Evolutionary conservation across 2,888 invertebrate genomes (phyloP).

Genomic region (Sarcophaga subvicina): DNA sequence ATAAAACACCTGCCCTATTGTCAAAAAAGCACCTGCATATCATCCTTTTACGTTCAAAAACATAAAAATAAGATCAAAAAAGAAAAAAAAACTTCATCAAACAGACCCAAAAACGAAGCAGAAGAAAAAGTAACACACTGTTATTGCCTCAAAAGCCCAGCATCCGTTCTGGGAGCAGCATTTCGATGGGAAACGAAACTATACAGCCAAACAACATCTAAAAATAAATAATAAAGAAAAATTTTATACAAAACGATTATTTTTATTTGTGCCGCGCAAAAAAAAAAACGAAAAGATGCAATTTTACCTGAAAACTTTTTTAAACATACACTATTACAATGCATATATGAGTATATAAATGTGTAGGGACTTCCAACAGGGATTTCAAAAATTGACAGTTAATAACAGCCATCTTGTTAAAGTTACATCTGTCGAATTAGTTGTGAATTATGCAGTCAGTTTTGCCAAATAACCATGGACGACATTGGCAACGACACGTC

Average conservation of each 20-base stretch:
- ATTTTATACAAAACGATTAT: neutral
- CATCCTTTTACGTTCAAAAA: constrained; percentile 33
- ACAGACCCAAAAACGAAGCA: neutral
- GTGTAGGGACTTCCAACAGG: too few species aligned
- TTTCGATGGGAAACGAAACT: neutral
- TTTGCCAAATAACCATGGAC: too few species aligned
- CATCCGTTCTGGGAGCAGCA: constrained; percentile 46
- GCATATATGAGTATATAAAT: neutral
- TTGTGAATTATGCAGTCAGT: too few species aligned
- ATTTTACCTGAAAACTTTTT: neutral
- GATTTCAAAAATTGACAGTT: too few species aligned
- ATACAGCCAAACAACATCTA: neutral
- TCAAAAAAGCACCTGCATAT: constrained; percentile 58
- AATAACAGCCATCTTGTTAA: too few species aligned
- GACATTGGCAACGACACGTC: too few species aligned
- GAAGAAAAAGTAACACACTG: constrained; percentile 7
- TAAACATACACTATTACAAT: neutral
- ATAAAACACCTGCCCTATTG: constrained; percentile 51
- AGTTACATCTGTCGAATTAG: too few species aligned
- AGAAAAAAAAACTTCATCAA: neutral
- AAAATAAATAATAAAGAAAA: neutral
- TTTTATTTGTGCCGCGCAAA: neutral
- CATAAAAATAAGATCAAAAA: constrained; percentile 26
- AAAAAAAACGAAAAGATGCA: neutral
- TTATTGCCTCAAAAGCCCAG: constrained; percentile 45